Evolutionary conservation across 1,140 invertebrate species (phyloP).

Genomic region (Brachionus manjavacas): DNA sequence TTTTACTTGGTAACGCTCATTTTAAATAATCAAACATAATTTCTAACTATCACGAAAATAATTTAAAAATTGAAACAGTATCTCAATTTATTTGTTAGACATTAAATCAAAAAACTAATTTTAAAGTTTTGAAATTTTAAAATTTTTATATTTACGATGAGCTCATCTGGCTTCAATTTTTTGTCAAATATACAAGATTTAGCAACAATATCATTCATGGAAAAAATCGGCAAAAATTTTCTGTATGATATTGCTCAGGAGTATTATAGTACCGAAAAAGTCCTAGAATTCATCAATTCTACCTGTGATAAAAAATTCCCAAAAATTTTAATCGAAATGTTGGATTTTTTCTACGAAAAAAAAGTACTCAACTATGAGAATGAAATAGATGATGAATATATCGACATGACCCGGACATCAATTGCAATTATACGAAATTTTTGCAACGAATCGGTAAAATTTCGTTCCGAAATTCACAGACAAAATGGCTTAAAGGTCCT

Average conservation of each 20-base stretch:
- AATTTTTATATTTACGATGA: no score
- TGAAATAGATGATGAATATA: not conserved
- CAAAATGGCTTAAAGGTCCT: not conserved
- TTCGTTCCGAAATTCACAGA: not conserved
- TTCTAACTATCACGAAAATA: not conserved
- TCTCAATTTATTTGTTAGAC: no score
- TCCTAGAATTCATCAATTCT: not conserved
- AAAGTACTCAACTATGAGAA: not conserved
- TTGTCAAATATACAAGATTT: not conserved
- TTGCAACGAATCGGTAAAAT: not conserved
- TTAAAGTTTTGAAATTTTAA: no score
- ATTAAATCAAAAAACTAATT: no score
- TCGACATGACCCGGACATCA: not conserved
- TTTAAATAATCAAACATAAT: not conserved
- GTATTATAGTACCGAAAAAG: not conserved
- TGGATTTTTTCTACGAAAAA: not conserved
- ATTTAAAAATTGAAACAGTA: no score
- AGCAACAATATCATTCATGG: not conserved
- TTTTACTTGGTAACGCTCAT: not conserved
- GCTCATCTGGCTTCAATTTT: no score
- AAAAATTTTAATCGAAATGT: not conserved
- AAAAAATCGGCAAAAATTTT: not conserved
- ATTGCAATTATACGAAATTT: not conserved
- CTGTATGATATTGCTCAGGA: not conserved
- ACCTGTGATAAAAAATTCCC: not conserved